Percentiles rank a stretch among this genome's conserved stretches.
phyloP scores from a whole-genome alignment of 2,797 vertebrate species.

The Cuniculus paca region DNA sequence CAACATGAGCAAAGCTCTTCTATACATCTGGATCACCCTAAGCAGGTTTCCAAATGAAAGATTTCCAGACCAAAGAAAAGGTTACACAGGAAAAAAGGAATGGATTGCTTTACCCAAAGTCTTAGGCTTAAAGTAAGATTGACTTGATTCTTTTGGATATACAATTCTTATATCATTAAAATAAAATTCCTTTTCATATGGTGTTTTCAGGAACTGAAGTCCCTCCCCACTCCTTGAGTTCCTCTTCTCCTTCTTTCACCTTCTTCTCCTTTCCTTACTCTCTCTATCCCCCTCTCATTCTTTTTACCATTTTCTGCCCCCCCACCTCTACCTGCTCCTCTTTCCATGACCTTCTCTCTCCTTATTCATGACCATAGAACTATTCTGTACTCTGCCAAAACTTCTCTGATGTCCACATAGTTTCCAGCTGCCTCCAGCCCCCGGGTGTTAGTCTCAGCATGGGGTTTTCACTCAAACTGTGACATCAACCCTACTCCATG shows the following conservation, averaged over 20 bases:
- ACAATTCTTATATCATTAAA: not conserved
- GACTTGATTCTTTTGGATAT: not conserved
- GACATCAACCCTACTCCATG: too few species aligned
- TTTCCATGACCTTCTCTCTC: too few species aligned
- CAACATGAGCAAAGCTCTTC: not conserved
- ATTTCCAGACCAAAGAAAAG: not conserved
- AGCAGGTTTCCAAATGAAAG: not conserved
- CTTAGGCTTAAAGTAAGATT: not conserved
- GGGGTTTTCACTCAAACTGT: not conserved
- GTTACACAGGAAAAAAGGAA: not conserved
- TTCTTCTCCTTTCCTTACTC: not conserved
- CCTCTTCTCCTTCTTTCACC: not conserved
- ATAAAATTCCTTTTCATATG: not conserved
- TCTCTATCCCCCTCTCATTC: not conserved
- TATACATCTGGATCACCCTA: not conserved
- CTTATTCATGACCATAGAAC: not conserved
- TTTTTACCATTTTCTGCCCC: not conserved
- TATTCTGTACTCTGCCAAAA: not conserved
- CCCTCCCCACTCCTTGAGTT: too few species aligned
- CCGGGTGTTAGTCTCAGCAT: not conserved
- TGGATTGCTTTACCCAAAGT: not conserved
- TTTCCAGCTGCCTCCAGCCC: not conserved
- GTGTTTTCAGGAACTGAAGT: not conserved
- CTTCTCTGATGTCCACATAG: not conserved
- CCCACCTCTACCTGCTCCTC: too few species aligned